A percentile compares a stretch with the other conserved stretches of the same genome.
phyloP scores from a whole-genome alignment of 2,888 invertebrate species.

The Monochamus alternatus region DNA sequence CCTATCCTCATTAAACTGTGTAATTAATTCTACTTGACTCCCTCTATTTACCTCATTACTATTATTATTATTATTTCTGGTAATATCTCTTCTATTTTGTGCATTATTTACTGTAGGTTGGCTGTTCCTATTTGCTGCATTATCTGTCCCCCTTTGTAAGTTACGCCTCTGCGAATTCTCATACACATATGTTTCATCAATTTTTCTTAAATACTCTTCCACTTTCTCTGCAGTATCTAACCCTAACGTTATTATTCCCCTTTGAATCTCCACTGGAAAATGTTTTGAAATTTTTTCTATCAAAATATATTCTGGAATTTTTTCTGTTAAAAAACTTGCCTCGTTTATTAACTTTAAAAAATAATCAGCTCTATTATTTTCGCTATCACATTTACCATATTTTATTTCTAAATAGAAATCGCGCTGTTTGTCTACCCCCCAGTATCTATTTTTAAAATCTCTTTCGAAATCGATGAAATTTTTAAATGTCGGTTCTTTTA shows the following conservation, averaged over 20 bases:
- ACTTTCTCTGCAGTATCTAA: conserved; percentile 36
- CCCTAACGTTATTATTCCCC: conserved; percentile 40
- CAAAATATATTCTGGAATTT: conserved; percentile 33
- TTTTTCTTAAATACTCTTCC: conserved; percentile 39
- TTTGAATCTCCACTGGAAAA: conserved; percentile 40
- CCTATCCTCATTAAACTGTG: conserved; percentile 21
- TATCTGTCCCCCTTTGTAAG: too few relatives aligned
- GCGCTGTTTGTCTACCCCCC: conserved; percentile 29
- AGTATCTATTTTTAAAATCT: conserved; percentile 30
- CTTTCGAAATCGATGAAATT: conserved; percentile 21
- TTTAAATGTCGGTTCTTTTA: conserved; percentile 28
- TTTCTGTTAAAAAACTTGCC: conserved; percentile 34
- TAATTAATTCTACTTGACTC: conserved; percentile 24
- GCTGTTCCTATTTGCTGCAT: too few relatives aligned
- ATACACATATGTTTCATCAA: conserved; percentile 38
- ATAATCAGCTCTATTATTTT: conserved; percentile 37
- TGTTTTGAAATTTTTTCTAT: conserved; percentile 27
- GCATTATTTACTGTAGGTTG: too few relatives aligned
- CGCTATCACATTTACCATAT: conserved; percentile 28
- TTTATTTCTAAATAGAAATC: conserved; percentile 27
- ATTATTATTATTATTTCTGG: neutral
- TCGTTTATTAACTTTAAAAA: conserved; percentile 36
- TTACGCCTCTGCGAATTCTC: neutral
- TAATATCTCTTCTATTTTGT: neutral
- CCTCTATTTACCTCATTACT: neutral